Conservation (phyloP, 2,888 invertebrate genomes). For the Formica aserva region DNA sequence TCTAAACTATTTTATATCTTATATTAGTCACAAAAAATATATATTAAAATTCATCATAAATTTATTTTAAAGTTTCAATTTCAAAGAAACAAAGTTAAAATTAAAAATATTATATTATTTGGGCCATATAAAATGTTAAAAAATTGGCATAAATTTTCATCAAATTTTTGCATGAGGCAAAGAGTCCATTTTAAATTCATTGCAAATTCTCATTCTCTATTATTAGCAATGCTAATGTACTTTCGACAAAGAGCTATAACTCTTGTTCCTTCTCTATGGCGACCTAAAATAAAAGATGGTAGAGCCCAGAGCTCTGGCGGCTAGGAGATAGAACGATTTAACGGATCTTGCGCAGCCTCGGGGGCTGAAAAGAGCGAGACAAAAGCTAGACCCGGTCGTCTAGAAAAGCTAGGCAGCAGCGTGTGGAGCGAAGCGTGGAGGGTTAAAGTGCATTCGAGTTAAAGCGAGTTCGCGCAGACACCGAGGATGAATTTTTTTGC, state of each 20-base stretch:
- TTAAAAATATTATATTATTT: neutral
- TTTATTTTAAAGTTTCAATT: neutral
- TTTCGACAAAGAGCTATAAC: conserved; percentile 22
- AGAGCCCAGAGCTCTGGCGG: conserved; percentile 14
- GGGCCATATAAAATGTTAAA: neutral
- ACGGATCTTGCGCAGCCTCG: conserved; percentile 47
- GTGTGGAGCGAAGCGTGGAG: neutral
- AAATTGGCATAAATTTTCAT: conserved; percentile 17
- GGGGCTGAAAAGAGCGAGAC: conserved; percentile 44
- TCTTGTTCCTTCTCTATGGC: conserved; percentile 25
- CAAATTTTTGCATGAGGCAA: neutral
- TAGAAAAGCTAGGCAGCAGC: conserved; percentile 38
- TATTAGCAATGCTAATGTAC: conserved; percentile 36
- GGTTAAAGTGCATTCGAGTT: conserved; percentile 60
- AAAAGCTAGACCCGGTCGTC: conserved; percentile 32
- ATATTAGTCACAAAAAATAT: neutral
- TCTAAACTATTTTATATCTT: neutral
- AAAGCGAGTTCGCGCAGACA: conserved; percentile 53
- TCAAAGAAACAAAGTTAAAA: neutral
- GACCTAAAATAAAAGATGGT: conserved; percentile 26
- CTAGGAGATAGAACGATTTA: conserved; percentile 46
- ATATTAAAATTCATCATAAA: neutral
- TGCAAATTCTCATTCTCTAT: conserved; percentile 14
- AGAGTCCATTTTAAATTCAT: neutral
- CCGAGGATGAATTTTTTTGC: conserved; percentile 50